Evolutionary conservation across 2,888 invertebrate species (phyloP).

Genomic region (Notodonta ziczac): DNA sequence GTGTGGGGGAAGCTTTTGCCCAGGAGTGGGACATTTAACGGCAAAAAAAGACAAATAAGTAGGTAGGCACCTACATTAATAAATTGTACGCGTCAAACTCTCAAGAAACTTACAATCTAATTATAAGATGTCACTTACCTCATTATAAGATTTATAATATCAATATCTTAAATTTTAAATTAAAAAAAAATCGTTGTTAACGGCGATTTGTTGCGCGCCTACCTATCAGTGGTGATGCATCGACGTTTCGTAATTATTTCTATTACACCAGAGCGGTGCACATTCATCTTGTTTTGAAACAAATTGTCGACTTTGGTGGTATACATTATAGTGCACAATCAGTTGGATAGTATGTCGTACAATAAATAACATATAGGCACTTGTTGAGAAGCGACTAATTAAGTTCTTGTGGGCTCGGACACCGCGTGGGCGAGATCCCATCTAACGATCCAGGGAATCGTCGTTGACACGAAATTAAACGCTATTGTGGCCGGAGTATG

Average conservation of each 20-base stretch:
- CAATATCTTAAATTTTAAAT: conserved; percentile 29
- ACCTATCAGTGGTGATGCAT: conserved; percentile 24
- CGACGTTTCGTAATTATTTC: conserved; percentile 38
- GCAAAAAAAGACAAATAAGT: not conserved
- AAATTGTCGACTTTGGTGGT: conserved; percentile 58
- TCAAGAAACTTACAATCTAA: conserved; percentile 35
- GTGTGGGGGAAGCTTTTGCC: no score
- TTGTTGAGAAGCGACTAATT: conserved; percentile 77
- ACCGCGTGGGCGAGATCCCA: conserved; percentile 66
- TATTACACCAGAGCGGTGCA: conserved; percentile 22
- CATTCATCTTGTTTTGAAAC: conserved; percentile 60
- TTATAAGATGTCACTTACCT: conserved; percentile 43
- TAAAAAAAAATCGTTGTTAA: conserved; percentile 31
- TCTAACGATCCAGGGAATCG: conserved; percentile 55
- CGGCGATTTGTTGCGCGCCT: conserved; percentile 19
- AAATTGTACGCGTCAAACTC: conserved; percentile 29
- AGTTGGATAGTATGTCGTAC: conserved; percentile 66
- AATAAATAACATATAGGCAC: conserved; percentile 73
- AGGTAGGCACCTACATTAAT: conserved; percentile 10
- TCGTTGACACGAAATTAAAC: conserved; percentile 37
- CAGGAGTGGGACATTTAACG: no score
- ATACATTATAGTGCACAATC: conserved; percentile 59
- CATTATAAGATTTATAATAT: conserved; percentile 38
- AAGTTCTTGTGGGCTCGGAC: conserved; percentile 75
- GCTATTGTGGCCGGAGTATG: conserved; percentile 37